Evolutionary conservation across 1,140 invertebrate species (phyloP).

Genomic region (Penaeus chinensis): DNA sequence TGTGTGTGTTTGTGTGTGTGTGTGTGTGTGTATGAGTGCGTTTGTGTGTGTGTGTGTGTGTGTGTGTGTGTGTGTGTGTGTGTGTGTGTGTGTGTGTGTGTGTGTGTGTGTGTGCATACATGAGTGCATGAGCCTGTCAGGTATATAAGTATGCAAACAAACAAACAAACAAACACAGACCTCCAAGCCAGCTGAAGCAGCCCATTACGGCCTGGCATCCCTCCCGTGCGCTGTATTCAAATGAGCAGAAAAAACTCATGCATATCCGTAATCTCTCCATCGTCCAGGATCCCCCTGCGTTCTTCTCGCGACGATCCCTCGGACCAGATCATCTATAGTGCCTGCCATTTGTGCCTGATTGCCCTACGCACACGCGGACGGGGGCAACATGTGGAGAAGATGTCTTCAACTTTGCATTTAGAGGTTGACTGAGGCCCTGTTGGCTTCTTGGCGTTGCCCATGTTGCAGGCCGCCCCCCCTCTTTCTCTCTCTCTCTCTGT

Average conservation of each 20-base stretch:
- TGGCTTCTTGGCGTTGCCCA: neutral
- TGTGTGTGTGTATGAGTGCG: neutral
- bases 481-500: constrained; percentile 38
- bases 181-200: neutral
- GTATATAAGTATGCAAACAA: neutral
- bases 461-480: neutral
- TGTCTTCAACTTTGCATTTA: neutral
- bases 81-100: neutral
- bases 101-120: neutral
- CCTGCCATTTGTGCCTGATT: too few species aligned
- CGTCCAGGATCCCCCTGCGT: too few species aligned
- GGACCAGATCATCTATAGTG: too few species aligned
- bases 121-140: neutral
- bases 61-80: neutral
- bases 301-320: too few species aligned
- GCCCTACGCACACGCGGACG: too few species aligned
- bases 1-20: neutral
- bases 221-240: too few species aligned
- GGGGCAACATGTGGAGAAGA: too few species aligned
- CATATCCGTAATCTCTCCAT: too few species aligned
- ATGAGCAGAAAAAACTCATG: too few species aligned
- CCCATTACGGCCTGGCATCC: too few species aligned
- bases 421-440: neutral
- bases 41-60: neutral
- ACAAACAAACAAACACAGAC: constrained; percentile 20